Evolutionary conservation across 2,797 vertebrate genomes (phyloP).

Genomic region (Ptychobarbus kaznakovi): DNA sequence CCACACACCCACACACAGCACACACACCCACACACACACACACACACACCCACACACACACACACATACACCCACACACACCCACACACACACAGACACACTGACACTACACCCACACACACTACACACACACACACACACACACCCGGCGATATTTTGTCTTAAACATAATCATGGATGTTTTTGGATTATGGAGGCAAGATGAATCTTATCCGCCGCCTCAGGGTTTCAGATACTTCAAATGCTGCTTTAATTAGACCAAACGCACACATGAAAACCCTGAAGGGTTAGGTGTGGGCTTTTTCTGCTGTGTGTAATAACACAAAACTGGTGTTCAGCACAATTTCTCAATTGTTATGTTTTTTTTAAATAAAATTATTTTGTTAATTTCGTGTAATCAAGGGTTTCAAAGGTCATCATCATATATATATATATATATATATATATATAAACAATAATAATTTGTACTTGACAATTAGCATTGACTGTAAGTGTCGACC

Average conservation of each 20-base stretch:
- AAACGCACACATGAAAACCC: background rate
- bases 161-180: slow-evolving; percentile 20
- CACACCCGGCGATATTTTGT: slow-evolving; percentile 20
- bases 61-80: too few relatives aligned
- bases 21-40: too few relatives aligned
- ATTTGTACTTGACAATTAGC: too few relatives aligned
- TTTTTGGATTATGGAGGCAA: slow-evolving; percentile 7
- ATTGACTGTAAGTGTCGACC: too few relatives aligned
- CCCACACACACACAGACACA: too few relatives aligned
- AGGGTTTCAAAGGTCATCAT: background rate
- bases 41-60: background rate
- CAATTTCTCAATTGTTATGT: background rate
- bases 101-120: too few relatives aligned
- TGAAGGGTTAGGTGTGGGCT: background rate
- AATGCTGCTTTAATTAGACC: slow-evolving; percentile 25
- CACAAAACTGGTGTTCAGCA: background rate
- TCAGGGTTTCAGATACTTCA: slow-evolving; percentile 7
- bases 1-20: too few relatives aligned
- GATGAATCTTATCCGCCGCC: slow-evolving; percentile 15
- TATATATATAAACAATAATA: background rate
- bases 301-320: background rate
- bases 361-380: too few relatives aligned
- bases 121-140: too few relatives aligned
- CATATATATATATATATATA: too few relatives aligned
- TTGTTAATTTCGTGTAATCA: background rate